These are phyloP conservation scores for Brachyrhaphis roseni DNA, from an alignment of 2,797 vertebrate genomes.

Conservation along the genomic window DNA sequence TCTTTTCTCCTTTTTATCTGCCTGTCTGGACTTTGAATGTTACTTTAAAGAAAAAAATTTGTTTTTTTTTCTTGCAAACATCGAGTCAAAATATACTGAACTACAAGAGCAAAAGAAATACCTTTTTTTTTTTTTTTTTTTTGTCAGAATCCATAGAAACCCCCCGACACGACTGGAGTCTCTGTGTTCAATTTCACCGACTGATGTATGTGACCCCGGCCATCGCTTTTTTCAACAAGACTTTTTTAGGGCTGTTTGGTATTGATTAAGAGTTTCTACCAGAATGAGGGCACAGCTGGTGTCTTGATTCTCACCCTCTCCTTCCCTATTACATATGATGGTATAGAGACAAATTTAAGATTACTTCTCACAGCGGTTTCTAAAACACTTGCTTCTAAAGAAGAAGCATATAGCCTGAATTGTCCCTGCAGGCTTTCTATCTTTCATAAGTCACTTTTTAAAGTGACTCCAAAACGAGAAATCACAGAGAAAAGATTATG, in stretches of 20 bases:
- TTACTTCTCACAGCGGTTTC: background rate
- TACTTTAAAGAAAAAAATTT: background rate
- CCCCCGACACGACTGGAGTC: slow-evolving; percentile 23
- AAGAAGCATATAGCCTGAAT: no score
- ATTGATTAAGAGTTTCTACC: slow-evolving; percentile 63
- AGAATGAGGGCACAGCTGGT: slow-evolving; percentile 62
- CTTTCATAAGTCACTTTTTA: background rate
- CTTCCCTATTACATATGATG: slow-evolving; percentile 30
- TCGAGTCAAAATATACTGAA: background rate
- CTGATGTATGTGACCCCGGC: slow-evolving; percentile 58
- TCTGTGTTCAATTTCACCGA: slow-evolving; percentile 54
- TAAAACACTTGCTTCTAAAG: background rate
- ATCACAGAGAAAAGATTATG: background rate
- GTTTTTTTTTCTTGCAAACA: background rate
- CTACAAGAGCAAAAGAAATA: slow-evolving; percentile 21
- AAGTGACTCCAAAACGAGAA: background rate
- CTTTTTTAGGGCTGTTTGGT: slow-evolving; percentile 42
- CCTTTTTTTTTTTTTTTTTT: slow-evolving; percentile 18
- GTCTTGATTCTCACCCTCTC: slow-evolving; percentile 57
- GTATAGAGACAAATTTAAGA: slow-evolving; percentile 4
- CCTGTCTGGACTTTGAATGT: slow-evolving; percentile 7
- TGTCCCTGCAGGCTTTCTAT: background rate
- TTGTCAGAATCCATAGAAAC: slow-evolving; percentile 35
- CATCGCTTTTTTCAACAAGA: slow-evolving; percentile 29
- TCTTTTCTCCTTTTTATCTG: background rate